phyloP scores from a whole-genome alignment of 2,113 vertebrate species.

The Neodontobutis hainanensis region DNA sequence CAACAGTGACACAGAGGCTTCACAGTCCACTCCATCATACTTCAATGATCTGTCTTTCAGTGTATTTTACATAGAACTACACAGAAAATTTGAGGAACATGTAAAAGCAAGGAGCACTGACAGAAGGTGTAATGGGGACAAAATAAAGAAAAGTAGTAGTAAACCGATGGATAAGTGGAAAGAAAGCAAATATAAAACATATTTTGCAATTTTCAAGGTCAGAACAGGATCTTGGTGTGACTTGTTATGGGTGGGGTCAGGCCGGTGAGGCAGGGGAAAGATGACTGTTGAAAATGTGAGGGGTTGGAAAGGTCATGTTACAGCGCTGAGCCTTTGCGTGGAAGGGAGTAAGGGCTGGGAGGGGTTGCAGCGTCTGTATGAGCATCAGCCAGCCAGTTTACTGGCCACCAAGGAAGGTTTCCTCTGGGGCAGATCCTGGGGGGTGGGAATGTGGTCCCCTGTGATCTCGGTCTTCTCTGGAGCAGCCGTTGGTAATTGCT shows the following conservation, averaged over 20 bases:
- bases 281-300: constrained; percentile 56
- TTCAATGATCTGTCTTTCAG: constrained; percentile 71
- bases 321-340: constrained; percentile 59
- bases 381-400: constrained; percentile 95
- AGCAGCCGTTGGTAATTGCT: constrained; percentile 90
- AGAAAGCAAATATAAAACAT: constrained; percentile 21
- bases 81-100: constrained; percentile 72
- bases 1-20: constrained; percentile 27
- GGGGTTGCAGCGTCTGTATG: constrained; percentile 14
- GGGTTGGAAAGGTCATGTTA: constrained; percentile 73
- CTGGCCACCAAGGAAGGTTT: constrained; percentile 98
- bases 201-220: constrained; percentile 11
- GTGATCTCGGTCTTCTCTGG: constrained; percentile 97
- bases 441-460: constrained; percentile 98
- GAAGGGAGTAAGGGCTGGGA: constrained; percentile 76
- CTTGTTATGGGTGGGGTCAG: constrained; percentile 83
- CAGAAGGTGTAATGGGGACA: constrained; percentile 38
- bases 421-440: constrained; percentile 97
- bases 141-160: constrained; percentile 70
- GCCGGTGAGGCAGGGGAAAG: constrained; percentile 53
- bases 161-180: constrained; percentile 71
- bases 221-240: constrained; percentile 75
- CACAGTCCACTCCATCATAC: constrained; percentile 74
- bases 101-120: constrained; percentile 42
- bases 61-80: constrained; percentile 62